Evolutionary conservation across 2,888 invertebrate species (phyloP).

Genomic region (Junonia oenone): DNA sequence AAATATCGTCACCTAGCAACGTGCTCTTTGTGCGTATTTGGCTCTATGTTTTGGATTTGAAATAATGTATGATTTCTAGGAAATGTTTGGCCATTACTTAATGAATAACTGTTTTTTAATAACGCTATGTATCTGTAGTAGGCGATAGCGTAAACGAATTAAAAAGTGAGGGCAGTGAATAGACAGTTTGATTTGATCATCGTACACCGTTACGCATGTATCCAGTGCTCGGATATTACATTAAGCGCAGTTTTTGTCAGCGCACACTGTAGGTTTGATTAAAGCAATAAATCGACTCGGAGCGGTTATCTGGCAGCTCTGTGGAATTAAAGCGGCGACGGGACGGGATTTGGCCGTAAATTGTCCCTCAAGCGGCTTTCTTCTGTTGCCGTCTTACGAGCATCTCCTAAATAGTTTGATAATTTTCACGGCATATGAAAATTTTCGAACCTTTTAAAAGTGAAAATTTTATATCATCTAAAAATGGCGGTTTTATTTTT

Average conservation of each 20-base stretch:
- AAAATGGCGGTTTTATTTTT: neutral
- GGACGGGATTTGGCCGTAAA: constrained; percentile 59
- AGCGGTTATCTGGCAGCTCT: constrained; percentile 57
- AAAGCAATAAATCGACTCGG: constrained; percentile 65
- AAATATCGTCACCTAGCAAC: too few species aligned
- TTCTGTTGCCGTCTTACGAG: constrained; percentile 34
- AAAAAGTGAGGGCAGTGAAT: neutral
- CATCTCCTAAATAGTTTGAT: constrained; percentile 27
- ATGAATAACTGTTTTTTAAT: too few species aligned
- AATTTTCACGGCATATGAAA: constrained; percentile 15
- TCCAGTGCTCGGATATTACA: constrained; percentile 40
- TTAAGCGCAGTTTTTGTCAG: constrained; percentile 62
- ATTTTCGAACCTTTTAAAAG: neutral
- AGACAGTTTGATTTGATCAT: constrained; percentile 28
- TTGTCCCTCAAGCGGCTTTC: constrained; percentile 50
- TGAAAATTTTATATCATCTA: neutral
- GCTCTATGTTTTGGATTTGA: too few species aligned
- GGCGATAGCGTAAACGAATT: neutral
- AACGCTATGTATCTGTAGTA: neutral
- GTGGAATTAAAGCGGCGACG: constrained; percentile 61
- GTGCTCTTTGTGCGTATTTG: too few species aligned
- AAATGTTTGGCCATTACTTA: too few species aligned
- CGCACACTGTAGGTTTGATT: constrained; percentile 62
- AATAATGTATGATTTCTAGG: too few species aligned
- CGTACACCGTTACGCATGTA: constrained; percentile 17